These are phyloP conservation scores for Drosophila novamexicana DNA, from an alignment of 1,140 invertebrate genomes.

Conservation along the genomic window DNA sequence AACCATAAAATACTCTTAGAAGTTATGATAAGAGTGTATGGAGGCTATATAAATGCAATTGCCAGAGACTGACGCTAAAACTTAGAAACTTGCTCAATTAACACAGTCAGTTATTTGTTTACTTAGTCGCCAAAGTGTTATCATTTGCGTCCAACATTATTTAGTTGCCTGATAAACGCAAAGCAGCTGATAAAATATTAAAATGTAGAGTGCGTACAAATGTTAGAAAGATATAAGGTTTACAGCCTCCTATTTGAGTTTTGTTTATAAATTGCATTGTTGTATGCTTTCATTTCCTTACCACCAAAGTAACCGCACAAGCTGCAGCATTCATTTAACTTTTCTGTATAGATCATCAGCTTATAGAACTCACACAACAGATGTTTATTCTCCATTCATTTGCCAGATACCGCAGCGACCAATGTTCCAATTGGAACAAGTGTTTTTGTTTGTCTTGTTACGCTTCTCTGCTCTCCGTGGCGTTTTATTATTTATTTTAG, in stretches of 20 bases:
- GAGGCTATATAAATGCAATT: neutral
- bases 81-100: constrained; percentile 30
- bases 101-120: constrained; percentile 42
- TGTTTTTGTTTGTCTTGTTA: constrained; percentile 59
- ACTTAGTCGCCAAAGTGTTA: constrained; percentile 14
- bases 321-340: constrained; percentile 7
- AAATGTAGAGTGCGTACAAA: constrained; percentile 37
- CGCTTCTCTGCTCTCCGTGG: constrained; percentile 51
- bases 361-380: neutral
- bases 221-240: neutral
- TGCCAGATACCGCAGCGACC: neutral
- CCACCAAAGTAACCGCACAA: neutral
- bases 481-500: constrained; percentile 29
- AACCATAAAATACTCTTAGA: neutral
- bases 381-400: constrained; percentile 25
- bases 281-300: constrained; percentile 1
- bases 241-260: too few species aligned
- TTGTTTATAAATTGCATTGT: neutral
- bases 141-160: constrained; percentile 24
- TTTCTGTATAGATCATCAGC: constrained; percentile 9
- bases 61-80: neutral
- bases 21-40: neutral
- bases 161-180: constrained; percentile 28
- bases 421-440: constrained; percentile 60
- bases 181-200: constrained; percentile 67